These are phyloP conservation scores for Harpegnathos saltator DNA, from an alignment of 1,140 invertebrate genomes.

Conservation along the genomic window DNA sequence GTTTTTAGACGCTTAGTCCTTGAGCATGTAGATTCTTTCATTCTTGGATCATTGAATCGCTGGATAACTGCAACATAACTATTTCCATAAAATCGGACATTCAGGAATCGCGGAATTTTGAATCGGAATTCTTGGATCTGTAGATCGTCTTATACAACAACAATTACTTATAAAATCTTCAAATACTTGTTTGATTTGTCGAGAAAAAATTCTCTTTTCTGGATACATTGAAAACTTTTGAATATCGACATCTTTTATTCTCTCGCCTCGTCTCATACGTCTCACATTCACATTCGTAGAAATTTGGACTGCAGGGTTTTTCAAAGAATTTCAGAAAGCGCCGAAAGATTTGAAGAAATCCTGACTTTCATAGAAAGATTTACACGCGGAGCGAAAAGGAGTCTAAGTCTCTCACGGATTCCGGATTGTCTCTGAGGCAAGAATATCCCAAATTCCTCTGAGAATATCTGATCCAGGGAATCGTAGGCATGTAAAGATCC, in stretches of 20 bases:
- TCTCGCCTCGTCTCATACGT: background rate
- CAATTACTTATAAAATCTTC: background rate
- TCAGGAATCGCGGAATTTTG: no score
- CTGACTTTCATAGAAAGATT: background rate
- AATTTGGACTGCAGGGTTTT: background rate
- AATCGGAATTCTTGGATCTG: background rate
- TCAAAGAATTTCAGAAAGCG: background rate
- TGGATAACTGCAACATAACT: background rate
- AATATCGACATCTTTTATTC: background rate
- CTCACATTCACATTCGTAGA: background rate
- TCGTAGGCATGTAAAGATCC: background rate
- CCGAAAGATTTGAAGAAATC: background rate
- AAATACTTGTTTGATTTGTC: background rate
- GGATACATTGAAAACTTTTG: background rate
- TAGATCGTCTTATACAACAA: background rate
- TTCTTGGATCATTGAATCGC: slow-evolving; percentile 34
- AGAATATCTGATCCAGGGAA: slow-evolving; percentile 10
- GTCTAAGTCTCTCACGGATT: background rate
- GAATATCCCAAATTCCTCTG: background rate
- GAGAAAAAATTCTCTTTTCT: background rate
- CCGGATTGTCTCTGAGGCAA: slow-evolving; percentile 5
- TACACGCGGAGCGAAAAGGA: no score
- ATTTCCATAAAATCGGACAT: no score
- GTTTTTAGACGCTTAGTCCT: slow-evolving; percentile 37
- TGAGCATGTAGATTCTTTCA: slow-evolving; percentile 8